Percentiles rank a stretch among this genome's conserved stretches.
phyloP scores from a whole-genome alignment of 2,113 vertebrate genomes.

The Periophthalmus modestus region DNA sequence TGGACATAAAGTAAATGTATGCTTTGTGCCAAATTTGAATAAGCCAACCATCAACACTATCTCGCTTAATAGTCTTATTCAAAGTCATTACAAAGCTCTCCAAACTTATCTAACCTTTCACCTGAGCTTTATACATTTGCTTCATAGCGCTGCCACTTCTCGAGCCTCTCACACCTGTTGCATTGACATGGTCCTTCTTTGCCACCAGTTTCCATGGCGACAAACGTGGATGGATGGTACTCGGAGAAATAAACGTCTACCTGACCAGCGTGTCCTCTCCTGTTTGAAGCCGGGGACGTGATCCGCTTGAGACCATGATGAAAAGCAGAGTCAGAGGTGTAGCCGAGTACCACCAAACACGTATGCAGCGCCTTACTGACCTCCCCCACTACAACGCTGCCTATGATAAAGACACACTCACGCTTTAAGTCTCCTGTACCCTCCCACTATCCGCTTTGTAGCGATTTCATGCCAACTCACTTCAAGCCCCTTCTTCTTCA shows the following conservation, averaged over 20 bases:
- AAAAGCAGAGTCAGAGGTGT: conserved; percentile 44
- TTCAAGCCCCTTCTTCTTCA: conserved; percentile 13
- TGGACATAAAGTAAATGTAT: not conserved
- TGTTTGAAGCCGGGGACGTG: conserved; percentile 36
- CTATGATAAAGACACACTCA: conserved; percentile 24
- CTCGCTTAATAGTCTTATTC: not conserved
- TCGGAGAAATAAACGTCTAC: conserved; percentile 42
- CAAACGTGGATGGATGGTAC: conserved; percentile 43
- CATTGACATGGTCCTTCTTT: conserved; percentile 33
- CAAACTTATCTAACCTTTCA: not conserved
- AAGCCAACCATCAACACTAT: too few relatives aligned
- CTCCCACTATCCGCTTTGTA: conserved; percentile 9
- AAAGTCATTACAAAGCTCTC: not conserved
- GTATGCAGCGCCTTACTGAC: conserved; percentile 20
- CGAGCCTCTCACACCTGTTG: conserved; percentile 36
- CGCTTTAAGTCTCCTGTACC: conserved; percentile 22
- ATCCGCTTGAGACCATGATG: conserved; percentile 38
- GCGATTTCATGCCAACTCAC: conserved; percentile 10
- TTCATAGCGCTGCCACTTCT: not conserved
- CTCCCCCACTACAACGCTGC: conserved; percentile 17
- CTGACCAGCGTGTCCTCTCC: conserved; percentile 21
- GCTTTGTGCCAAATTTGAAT: too few relatives aligned
- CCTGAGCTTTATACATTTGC: not conserved
- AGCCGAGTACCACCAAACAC: conserved; percentile 17
- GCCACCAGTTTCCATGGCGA: conserved; percentile 68